A percentile compares a stretch with the other conserved stretches of the same genome.
Evolutionary conservation across 2,888 invertebrate species (phyloP).

Genomic region (Macropis europaea): DNA sequence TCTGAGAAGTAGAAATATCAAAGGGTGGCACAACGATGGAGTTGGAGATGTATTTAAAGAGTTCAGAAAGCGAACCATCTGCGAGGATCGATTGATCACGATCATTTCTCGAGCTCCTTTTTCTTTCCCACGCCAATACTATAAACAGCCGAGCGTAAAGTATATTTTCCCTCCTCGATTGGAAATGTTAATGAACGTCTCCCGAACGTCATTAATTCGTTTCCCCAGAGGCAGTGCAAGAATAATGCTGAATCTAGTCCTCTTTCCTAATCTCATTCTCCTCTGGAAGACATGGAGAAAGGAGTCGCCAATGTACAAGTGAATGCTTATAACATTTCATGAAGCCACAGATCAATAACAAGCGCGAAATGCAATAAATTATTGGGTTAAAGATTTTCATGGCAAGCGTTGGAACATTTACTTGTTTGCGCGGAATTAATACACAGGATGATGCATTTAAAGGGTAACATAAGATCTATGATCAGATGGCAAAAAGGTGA

Average conservation of each 20-base stretch:
- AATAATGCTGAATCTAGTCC: neutral
- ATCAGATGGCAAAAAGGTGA: too few species aligned
- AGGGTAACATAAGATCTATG: too few species aligned
- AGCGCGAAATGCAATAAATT: too few species aligned
- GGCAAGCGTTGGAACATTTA: too few species aligned
- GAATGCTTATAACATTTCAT: neutral
- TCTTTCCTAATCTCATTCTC: neutral
- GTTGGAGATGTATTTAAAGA: neutral
- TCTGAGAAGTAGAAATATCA: conserved; percentile 4
- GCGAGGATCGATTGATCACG: neutral
- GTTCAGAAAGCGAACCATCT: neutral
- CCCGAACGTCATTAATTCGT: neutral
- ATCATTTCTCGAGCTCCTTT: neutral
- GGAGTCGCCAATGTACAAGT: neutral
- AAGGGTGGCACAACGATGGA: neutral
- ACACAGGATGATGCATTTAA: too few species aligned
- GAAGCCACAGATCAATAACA: neutral
- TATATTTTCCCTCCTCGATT: too few species aligned
- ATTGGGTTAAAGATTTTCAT: too few species aligned
- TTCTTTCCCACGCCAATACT: neutral
- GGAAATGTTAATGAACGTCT: conserved; percentile 4
- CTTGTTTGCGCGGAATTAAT: too few species aligned
- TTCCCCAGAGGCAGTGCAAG: neutral
- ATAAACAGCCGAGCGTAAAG: too few species aligned
- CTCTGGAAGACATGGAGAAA: neutral